Base-by-base conservation (phyloP, 2,113 vertebrate species). In the Tupaia chinensis region DNA sequence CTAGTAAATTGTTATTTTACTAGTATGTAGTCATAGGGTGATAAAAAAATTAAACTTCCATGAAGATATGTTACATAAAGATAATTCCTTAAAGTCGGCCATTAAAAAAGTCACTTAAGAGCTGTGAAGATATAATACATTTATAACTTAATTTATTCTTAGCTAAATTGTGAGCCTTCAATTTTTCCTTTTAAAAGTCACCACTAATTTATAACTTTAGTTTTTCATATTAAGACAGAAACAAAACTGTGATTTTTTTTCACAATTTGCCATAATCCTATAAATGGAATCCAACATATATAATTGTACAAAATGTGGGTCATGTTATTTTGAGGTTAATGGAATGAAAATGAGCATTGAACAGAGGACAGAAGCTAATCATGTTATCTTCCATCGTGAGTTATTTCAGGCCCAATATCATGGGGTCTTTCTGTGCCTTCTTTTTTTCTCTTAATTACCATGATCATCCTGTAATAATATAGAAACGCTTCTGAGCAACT, bases 71-170 rank as follows among this genome's bases (percentile, higher is more conserved):
- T 9, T 0, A 65, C 54, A 86, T 89, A 79, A 82, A 63, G n/a
- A 32, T 63, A 86, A 93, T 22, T 93, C 5, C 60, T 93, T 94
- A 60, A 97, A 95, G 72, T 69, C 56, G 60, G 88, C 4, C 81
- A 34, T 91, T 88, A 88, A 72, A 32, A 32, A 94, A 87, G 44
- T 91, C 23, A 74, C 32, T 32, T 94, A 95, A 92, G 22, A 69
- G 32, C 93, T 87, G 93, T 93, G 32, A 1, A 85, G 93, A 79
- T 63, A 68, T 44, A 34, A 77, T 68, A 69, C 17, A 2, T 3
- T 72, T 60, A 3, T 86, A 20, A 32, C 1, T 96, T 94, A 93
- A 85, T 53, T 95, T 97, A 69, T 89, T 58, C 93, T 81, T 58
- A 2, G 0, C 56, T n/a, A 93, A 92, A 11, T 54, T 56, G 23